These are phyloP conservation scores for Gallinago jamesoni DNA, from an alignment of 2,113 vertebrate species.

Conservation along the genomic window DNA sequence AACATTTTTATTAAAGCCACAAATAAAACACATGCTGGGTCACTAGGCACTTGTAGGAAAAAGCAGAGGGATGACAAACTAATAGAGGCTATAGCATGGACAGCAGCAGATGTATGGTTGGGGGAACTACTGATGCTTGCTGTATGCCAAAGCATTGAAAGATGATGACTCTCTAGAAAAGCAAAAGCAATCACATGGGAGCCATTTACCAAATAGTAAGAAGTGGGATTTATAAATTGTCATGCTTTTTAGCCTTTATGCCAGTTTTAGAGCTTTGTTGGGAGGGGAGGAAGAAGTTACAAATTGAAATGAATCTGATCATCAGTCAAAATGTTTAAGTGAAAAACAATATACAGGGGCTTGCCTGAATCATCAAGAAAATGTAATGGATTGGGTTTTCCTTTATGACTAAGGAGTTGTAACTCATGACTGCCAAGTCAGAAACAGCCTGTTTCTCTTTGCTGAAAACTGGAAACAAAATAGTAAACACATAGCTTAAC, in stretches of 20 bases:
- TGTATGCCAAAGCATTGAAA: conserved; percentile 21
- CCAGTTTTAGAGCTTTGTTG: conserved; percentile 1
- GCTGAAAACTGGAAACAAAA: neutral
- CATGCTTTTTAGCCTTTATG: neutral
- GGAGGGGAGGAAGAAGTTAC: neutral
- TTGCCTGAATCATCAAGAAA: conserved; percentile 6
- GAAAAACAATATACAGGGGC: neutral
- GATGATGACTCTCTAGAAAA: conserved; percentile 21
- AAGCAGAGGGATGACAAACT: neutral
- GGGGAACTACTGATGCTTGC: neutral
- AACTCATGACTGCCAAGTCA: neutral
- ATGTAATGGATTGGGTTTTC: neutral
- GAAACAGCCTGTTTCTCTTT: neutral
- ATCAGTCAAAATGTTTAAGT: conserved; percentile 28
- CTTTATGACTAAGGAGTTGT: neutral
- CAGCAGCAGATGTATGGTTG: neutral
- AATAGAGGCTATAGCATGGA: neutral
- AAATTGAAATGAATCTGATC: conserved; percentile 6
- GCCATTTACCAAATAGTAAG: conserved; percentile 9
- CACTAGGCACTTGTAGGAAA: conserved; percentile 8
- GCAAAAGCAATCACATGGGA: neutral
- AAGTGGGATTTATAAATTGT: conserved; percentile 13
- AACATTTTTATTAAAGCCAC: neutral
- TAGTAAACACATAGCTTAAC: neutral
- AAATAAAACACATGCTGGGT: neutral